Base-by-base conservation (phyloP, 2,888 invertebrate species). In the Pristionchus mayeri region DNA sequence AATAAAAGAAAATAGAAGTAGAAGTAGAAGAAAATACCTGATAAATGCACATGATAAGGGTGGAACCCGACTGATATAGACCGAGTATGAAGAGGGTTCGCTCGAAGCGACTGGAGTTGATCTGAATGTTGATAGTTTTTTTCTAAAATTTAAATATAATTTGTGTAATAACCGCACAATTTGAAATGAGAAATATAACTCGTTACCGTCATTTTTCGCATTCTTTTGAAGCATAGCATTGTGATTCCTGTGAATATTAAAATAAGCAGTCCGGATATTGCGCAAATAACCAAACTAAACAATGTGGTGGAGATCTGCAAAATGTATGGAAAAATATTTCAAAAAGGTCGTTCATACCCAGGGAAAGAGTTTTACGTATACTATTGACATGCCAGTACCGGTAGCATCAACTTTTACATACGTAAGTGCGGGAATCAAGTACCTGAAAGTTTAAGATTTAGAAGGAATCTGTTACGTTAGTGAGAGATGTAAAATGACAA, bases 231-330 rank as follows among this genome's bases (percentile, higher is more conserved):
- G n/a, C n/a, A 71, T 7, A 71, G n/a, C 7, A 71, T 11, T 44
- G 71, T 71, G 3, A 71, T 0, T 40, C 21, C 40, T n/a, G 71
- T 71, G 40, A 37, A 71, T 24, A 71, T 11, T 40, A 71, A 13
- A 44, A 71, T 71, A 7, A 71, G 21, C 13, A 34, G 16, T 7
- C 71, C 40, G n/a, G 71, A 1, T 40, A 71, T 11, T 7, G 71
- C 71, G 37, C 21, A 37, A 9, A 71, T 44, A 9, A 71, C 24
- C 44, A 24, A 37, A 44, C 71, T 71, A 24, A 71, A 71, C 40
- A 71, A n/a, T 44, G 71, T 71, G 2, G 71, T 71, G 30, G 71
- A 71, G 16, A 71, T 71, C 71, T 71, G 71, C 3, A 71, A n/a
- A n/a, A n/a, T n/a, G n/a, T n/a, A 67, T 2, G 0, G 11, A 13